A percentile compares a stretch with the other conserved stretches of the same genome.
These are phyloP conservation scores for Nannobrachium achirus DNA, from an alignment of 2,113 vertebrate genomes.

Conservation along the genomic window DNA sequence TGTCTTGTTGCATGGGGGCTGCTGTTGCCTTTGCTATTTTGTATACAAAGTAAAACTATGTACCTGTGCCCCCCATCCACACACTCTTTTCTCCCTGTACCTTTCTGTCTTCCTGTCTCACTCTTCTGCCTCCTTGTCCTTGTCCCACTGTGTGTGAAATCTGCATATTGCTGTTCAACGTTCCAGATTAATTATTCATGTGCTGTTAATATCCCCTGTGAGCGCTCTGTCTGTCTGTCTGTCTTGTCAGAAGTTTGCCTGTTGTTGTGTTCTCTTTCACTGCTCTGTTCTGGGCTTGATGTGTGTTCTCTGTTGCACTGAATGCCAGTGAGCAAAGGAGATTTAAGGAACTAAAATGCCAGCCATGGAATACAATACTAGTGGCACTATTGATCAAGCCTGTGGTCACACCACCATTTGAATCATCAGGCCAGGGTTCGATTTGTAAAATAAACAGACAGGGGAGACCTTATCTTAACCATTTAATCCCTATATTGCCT, in stretches of 20 bases:
- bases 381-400: slow-evolving; percentile 19
- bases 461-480: too few species aligned
- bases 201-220: slow-evolving; percentile 30
- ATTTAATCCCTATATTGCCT: too few species aligned
- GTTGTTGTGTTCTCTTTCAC: slow-evolving; percentile 18
- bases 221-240: slow-evolving; percentile 39
- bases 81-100: slow-evolving; percentile 10
- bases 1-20: slow-evolving; percentile 71
- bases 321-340: slow-evolving; percentile 9
- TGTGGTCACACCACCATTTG: slow-evolving; percentile 41
- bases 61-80: slow-evolving; percentile 34
- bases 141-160: slow-evolving; percentile 53
- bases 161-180: slow-evolving; percentile 55
- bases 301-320: slow-evolving; percentile 1
- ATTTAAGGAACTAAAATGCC: slow-evolving; percentile 20
- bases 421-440: slow-evolving; percentile 22
- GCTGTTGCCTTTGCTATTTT: slow-evolving; percentile 69
- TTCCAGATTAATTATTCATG: slow-evolving; percentile 50
- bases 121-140: slow-evolving; percentile 27
- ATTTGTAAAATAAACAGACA: too few species aligned
- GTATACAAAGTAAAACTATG: slow-evolving; percentile 49
- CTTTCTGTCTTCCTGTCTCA: slow-evolving; percentile 12
- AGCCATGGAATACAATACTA: background rate
- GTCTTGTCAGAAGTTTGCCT: slow-evolving; percentile 7
- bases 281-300: slow-evolving; percentile 2